phyloP scores from a whole-genome alignment of 2,888 invertebrate species.

The Nemotelus pantherinus region DNA sequence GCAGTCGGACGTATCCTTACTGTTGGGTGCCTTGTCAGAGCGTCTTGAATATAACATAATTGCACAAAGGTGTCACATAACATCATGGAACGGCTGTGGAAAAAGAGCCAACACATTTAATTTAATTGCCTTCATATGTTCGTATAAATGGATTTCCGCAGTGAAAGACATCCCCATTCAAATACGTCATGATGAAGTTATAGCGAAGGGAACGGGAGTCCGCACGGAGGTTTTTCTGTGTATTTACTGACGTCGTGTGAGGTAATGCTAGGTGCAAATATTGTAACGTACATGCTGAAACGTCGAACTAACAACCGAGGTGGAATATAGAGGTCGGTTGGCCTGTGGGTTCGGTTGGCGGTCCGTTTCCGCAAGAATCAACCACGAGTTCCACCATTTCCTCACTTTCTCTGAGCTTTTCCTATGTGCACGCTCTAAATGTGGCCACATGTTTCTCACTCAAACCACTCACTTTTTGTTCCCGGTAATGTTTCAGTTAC shows the following conservation, averaged over 20 bases:
- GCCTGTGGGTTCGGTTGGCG: neutral
- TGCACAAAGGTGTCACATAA: conserved; percentile 28
- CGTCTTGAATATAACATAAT: neutral
- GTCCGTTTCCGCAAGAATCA: conserved; percentile 16
- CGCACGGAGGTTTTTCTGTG: neutral
- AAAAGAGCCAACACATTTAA: conserved; percentile 48
- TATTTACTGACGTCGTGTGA: neutral
- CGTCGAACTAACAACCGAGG: neutral
- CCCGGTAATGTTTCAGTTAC: conserved; percentile 47
- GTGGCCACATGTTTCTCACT: conserved; percentile 29
- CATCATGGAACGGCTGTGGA: neutral
- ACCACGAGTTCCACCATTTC: neutral
- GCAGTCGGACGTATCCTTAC: neutral
- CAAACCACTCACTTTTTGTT: conserved; percentile 20
- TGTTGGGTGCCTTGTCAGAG: neutral
- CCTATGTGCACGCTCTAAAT: conserved; percentile 18
- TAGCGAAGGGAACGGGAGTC: neutral
- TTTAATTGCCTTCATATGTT: conserved; percentile 51
- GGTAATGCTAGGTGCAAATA: conserved; percentile 26
- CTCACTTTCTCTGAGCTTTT: neutral
- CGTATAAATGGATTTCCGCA: conserved; percentile 44
- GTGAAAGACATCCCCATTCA: conserved; percentile 31
- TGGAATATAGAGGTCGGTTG: conserved; percentile 11
- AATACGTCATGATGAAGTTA: neutral
- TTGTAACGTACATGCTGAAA: conserved; percentile 1